Base-by-base conservation (phyloP, 2,797 vertebrate species). In the Gastrophryne carolinensis region DNA sequence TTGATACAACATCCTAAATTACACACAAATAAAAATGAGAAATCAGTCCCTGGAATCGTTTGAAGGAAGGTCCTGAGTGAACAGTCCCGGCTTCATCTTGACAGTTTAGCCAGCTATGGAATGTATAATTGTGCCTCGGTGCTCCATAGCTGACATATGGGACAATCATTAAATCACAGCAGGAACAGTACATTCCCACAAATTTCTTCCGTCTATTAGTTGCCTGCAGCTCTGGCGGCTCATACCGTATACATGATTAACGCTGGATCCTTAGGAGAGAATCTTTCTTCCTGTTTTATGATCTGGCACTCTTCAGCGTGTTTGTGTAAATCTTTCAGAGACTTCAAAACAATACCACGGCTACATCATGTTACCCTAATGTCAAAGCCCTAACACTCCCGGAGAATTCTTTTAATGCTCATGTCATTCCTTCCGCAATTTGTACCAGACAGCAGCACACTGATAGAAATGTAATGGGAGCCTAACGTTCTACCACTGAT, bases 161-260 rank as follows among this genome's bases (percentile, higher is more conserved):
- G 85, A 84, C 86, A 80, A 82, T 85, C 89, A 85, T 90, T 85
- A 88, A 86, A 85, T 84, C 84, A 73, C 87, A 71, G 81, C 84
- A 44, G 63, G 87, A 82, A 79, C 78, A 82, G 83, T 81, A 81
- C 56, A 69, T 85, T 87, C 85, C 82, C 77, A 73, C 80, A 80
- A 85, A 88, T 81, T 79, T 81, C 80, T 39, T 68, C 79, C 61
- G 35, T 58, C 78, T 77, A 8, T 82, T 79, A 34, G 63, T 49
- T 82, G 79, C 73, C 77, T 73, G 72, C 53, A 70, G 79, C 78
- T 56, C 44, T 23, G 47, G 34, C 50, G 37, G 52, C 68, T 56
- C 47, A 2, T 5, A 27, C 64, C 80, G 13, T 0, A 8, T 67
- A 23, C 63, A 79, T 80, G 79, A 78, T 78, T 73, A 67, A 75